Conservation (phyloP, 2,888 invertebrate genomes). For the Willowsia nigromaculata region DNA sequence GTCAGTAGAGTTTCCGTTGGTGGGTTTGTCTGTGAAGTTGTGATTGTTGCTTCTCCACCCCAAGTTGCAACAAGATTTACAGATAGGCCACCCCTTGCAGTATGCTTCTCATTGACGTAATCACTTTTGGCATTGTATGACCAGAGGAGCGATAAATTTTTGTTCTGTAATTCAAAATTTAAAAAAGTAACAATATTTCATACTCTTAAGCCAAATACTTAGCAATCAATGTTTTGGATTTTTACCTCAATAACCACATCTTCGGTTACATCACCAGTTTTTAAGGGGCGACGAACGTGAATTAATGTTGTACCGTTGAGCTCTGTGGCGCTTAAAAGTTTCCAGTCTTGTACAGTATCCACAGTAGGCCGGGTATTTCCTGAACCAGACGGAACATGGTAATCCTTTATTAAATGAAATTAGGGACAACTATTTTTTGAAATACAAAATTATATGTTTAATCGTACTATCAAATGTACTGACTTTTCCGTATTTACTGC, state of each 20-base stretch:
- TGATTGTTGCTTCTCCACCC: too few species aligned
- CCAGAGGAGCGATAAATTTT: too few species aligned
- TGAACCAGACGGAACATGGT: background rate
- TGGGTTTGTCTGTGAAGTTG: too few species aligned
- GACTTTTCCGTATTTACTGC: background rate
- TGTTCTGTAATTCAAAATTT: background rate
- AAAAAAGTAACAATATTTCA: background rate
- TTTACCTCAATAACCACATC: slow-evolving; percentile 5
- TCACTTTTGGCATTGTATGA: background rate
- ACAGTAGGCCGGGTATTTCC: background rate
- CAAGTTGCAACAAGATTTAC: too few species aligned
- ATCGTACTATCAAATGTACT: background rate
- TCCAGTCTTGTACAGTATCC: background rate
- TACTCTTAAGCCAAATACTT: background rate
- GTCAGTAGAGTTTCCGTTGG: too few species aligned
- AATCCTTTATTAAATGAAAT: background rate
- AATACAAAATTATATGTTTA: background rate
- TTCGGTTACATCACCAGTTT: background rate
- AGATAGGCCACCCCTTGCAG: background rate
- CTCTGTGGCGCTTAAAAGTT: background rate
- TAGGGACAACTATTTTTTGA: background rate
- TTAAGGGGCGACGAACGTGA: background rate
- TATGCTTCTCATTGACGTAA: background rate
- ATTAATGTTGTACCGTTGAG: background rate
- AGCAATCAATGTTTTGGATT: background rate